Conservation (phyloP, 2,113 vertebrate genomes). For the Phaetusa simplex region DNA sequence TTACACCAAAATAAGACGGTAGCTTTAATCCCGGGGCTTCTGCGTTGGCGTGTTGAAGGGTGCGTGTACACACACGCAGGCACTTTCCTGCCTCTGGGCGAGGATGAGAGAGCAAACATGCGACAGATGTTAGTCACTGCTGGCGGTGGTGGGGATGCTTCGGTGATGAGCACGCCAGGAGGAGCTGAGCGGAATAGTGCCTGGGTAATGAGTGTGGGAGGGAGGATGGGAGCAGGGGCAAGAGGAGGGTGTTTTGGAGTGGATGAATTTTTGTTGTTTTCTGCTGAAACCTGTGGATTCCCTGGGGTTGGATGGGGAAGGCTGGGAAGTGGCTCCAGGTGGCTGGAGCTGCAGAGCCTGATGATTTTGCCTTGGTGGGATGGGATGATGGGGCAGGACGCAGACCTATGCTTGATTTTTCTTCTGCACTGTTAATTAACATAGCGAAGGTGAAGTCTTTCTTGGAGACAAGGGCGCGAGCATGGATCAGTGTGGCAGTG, state of each 20-base stretch:
- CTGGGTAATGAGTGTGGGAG: neutral
- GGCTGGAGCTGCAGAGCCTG: neutral
- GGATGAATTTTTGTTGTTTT: neutral
- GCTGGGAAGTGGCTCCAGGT: neutral
- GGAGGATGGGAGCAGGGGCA: neutral
- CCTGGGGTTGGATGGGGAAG: neutral
- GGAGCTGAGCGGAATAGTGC: neutral
- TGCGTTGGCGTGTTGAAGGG: neutral
- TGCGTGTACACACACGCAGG: neutral
- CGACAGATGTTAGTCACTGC: neutral
- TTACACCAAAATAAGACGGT: neutral
- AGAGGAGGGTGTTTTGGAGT: neutral
- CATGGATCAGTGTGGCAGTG: neutral
- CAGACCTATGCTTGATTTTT: accelerated
- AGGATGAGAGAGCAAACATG: neutral
- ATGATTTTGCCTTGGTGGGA: neutral
- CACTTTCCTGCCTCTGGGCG: neutral
- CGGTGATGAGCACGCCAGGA: neutral
- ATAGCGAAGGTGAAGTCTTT: neutral
- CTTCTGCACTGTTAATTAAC: neutral
- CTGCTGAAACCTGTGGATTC: neutral
- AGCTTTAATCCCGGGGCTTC: neutral
- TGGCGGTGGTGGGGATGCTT: neutral
- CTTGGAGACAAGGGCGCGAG: neutral
- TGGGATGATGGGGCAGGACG: neutral